These are phyloP conservation scores for Pyrocephalus nanus DNA, from an alignment of 2,797 vertebrate species.

Conservation along the genomic window DNA sequence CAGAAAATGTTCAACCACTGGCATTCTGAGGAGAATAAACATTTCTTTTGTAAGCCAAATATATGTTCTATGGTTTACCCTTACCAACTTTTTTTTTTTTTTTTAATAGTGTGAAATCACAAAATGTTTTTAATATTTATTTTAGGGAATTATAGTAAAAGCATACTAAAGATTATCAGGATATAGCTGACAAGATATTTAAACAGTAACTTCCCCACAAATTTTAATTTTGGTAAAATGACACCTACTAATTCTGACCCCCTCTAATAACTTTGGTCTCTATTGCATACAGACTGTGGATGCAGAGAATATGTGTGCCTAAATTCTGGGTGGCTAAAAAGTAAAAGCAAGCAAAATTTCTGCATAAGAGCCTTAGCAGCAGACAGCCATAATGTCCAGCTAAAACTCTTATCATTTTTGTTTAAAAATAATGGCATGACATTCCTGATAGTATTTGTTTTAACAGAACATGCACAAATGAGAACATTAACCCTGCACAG, in stretches of 20 bases:
- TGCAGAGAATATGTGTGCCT: neutral
- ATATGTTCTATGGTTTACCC: neutral
- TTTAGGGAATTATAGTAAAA: neutral
- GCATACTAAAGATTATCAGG: neutral
- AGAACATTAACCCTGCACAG: constrained; percentile 50
- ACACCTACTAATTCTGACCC: constrained; percentile 8
- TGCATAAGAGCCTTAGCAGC: neutral
- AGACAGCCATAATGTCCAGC: neutral
- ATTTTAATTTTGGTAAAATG: constrained; percentile 23
- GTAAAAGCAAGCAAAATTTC: neutral
- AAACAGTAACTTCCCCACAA: neutral
- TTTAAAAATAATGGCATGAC: constrained; percentile 21
- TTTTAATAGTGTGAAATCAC: constrained; percentile 30
- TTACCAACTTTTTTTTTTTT: neutral
- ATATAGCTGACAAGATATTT: neutral
- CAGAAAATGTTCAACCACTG: neutral
- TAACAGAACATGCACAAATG: constrained; percentile 46
- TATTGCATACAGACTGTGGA: neutral
- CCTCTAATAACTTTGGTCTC: neutral
- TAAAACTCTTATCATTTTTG: constrained; percentile 38
- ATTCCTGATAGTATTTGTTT: constrained; percentile 46
- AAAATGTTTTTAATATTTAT: constrained; percentile 28
- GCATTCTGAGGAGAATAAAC: constrained; percentile 1
- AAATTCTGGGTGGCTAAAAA: neutral
- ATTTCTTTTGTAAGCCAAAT: constrained; percentile 12